phyloP scores from a whole-genome alignment of 2,888 invertebrate genomes.

The Prosopocoilus inquinatus region DNA sequence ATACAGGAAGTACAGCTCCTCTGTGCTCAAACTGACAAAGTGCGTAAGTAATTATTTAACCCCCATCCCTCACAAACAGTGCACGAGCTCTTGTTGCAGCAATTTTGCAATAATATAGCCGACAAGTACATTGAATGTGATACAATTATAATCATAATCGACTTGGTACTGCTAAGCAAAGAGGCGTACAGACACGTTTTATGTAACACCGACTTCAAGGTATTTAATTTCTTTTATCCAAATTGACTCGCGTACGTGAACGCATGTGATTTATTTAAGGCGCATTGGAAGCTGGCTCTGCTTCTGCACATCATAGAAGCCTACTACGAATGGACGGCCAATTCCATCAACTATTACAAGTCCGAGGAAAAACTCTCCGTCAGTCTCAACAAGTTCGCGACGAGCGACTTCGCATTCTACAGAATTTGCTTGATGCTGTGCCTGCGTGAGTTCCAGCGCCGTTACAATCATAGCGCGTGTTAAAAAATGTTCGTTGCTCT shows the following conservation, averaged over 20 bases:
- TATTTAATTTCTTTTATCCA: constrained; percentile 42
- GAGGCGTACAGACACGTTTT: constrained; percentile 84
- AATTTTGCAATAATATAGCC: constrained; percentile 69
- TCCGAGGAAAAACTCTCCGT: neutral
- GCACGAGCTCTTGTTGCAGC: constrained; percentile 58
- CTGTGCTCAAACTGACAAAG: constrained; percentile 69
- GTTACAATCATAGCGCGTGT: neutral
- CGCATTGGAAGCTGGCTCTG: constrained; percentile 68
- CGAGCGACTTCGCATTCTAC: constrained; percentile 16
- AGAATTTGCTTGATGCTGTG: constrained; percentile 13
- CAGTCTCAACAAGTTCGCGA: constrained; percentile 11
- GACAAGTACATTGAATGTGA: constrained; percentile 94
- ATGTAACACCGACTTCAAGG: constrained; percentile 77
- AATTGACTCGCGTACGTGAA: neutral
- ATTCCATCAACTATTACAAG: too few species aligned
- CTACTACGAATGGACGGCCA: constrained; percentile 64
- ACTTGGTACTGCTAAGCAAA: constrained; percentile 75
- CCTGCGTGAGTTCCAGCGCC: constrained; percentile 7
- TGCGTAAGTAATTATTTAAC: constrained; percentile 61
- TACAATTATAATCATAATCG: constrained; percentile 81
- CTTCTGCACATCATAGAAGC: constrained; percentile 79
- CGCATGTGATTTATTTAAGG: constrained; percentile 31
- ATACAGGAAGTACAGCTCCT: constrained; percentile 68
- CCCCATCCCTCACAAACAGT: neutral
- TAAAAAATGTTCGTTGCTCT: neutral